Evolutionary conservation across 2,888 invertebrate genomes (phyloP).

Genomic region (Rotaria socialis): DNA sequence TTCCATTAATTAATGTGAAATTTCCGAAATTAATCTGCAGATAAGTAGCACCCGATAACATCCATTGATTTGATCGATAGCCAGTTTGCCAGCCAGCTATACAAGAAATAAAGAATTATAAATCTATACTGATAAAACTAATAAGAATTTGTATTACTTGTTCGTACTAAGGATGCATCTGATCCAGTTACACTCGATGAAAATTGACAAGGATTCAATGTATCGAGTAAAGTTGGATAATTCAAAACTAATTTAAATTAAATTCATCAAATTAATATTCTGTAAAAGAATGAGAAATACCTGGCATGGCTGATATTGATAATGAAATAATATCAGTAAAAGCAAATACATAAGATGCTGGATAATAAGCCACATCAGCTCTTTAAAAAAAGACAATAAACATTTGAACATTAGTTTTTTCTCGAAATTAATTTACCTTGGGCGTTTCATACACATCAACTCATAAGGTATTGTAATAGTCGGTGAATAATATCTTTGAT

Average conservation of each 20-base stretch:
- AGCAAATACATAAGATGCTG: neutral
- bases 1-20: neutral
- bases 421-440: neutral
- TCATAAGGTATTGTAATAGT: neutral
- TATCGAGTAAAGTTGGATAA: neutral
- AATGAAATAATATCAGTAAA: neutral
- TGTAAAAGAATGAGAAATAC: neutral
- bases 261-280: neutral
- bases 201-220: constrained; percentile 24
- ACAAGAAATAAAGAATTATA: neutral
- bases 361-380: neutral
- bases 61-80: constrained; percentile 42
- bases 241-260: neutral
- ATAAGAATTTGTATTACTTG: neutral
- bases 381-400: neutral
- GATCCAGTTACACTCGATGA: neutral
- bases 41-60: constrained; percentile 28
- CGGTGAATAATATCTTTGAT: neutral
- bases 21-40: constrained; percentile 40
- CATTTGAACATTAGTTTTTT: neutral
- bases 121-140: neutral
- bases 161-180: constrained; percentile 16
- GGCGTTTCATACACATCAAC: neutral
- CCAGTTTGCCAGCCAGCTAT: constrained; percentile 41
- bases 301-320: neutral